Evolutionary conservation across 2,113 vertebrate genomes (phyloP).

Genomic region (Elgaria multicarinata): DNA sequence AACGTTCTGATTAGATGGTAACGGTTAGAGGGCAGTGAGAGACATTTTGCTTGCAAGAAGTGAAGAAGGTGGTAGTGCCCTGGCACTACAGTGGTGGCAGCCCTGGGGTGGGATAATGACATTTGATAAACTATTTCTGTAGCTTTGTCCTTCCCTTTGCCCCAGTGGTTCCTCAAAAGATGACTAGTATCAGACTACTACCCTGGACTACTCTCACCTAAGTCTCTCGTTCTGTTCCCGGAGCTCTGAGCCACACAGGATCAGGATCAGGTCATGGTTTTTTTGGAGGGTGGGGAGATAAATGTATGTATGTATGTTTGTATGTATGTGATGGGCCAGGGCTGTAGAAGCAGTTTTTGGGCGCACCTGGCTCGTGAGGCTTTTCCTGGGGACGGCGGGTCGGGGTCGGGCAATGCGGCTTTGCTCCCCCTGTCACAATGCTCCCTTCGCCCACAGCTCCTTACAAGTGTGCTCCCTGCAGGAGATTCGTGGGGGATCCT

Average conservation of each 20-base stretch:
- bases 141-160: not conserved
- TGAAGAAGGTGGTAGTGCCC: not conserved
- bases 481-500: constrained; percentile 85
- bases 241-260: not conserved
- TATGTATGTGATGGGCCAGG: no score
- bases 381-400: not conserved
- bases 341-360: not conserved
- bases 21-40: not conserved
- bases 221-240: not conserved
- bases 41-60: not conserved
- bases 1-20: not conserved
- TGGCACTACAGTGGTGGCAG: not conserved
- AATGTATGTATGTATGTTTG: not conserved
- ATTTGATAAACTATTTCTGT: not conserved
- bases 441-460: constrained; percentile 32
- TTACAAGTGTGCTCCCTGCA: constrained; percentile 69
- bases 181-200: not conserved
- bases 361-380: not conserved
- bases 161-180: not conserved
- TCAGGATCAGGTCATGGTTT: not conserved
- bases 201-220: not conserved
- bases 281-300: not conserved
- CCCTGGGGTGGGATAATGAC: not conserved
- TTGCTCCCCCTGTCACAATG: constrained; percentile 24
- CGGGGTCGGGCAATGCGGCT: not conserved